These are phyloP conservation scores for Ceuthmochares aereus DNA, from an alignment of 2,113 vertebrate genomes.

Conservation along the genomic window DNA sequence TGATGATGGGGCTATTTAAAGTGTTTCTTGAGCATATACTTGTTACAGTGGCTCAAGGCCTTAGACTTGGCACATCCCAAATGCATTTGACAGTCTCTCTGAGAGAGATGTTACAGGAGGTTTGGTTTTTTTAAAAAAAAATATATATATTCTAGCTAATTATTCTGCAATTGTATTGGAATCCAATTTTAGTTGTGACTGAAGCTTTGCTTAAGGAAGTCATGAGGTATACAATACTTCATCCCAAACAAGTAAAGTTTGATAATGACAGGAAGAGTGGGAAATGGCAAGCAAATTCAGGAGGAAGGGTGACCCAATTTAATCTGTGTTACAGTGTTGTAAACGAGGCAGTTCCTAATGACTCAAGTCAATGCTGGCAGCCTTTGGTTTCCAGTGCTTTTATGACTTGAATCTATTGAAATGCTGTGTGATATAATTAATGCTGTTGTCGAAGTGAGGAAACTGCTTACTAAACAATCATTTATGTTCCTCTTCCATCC, in stretches of 20 bases:
- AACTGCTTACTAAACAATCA: neutral
- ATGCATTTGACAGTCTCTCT: neutral
- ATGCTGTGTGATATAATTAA: neutral
- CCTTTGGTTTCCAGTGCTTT: neutral
- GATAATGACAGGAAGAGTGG: neutral
- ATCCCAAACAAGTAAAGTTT: neutral
- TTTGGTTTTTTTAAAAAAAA: neutral
- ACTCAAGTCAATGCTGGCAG: neutral
- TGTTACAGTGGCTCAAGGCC: neutral
- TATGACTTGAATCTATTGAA: neutral
- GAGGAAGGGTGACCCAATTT: neutral
- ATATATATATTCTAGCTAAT: neutral
- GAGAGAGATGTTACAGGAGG: too few relatives aligned
- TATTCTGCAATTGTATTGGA: neutral
- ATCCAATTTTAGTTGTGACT: neutral
- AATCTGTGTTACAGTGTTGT: neutral
- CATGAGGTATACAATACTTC: neutral
- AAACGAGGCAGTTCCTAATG: neutral
- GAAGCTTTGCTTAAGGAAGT: neutral
- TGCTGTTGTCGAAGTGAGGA: neutral
- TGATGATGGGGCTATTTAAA: neutral
- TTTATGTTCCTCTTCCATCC: neutral
- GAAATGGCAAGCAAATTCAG: neutral
- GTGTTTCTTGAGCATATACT: neutral
- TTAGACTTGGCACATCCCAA: neutral